Base-by-base conservation (phyloP, 2,888 invertebrate genomes). In the Heliothis peltigera region DNA sequence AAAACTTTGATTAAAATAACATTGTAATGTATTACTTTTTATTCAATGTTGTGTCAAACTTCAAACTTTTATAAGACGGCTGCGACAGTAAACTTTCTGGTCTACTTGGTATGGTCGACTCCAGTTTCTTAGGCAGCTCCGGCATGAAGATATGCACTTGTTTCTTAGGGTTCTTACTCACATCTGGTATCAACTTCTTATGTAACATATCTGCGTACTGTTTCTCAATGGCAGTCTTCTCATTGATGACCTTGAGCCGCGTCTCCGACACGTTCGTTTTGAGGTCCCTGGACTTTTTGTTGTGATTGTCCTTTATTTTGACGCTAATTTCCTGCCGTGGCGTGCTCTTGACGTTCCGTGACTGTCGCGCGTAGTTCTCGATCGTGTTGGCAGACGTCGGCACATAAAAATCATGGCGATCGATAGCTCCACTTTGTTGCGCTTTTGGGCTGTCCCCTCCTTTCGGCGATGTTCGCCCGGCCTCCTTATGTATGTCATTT, bases 91-190 rank as follows among this genome's bases (percentile, higher is more conserved):
- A 74, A 79, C 94, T 94, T 65, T 91, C 93, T 0, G 89, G 79
- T 64, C 88, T 83, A 66, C 91, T 92, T 0, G 90, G 85, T 0
- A 80, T 62, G 19, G 77, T 89, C 0, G 91, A 91, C 62, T 82
- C 84, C 62, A 94, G 94, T 81, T 96, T 96, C 58, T 96, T 95
- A 72, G 96, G 89, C 84, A 96, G 93, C 51, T 94, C 94, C 0
- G 97, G 97, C 95, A 97, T 96, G 82, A 97, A 97, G 68, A 97
- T 97, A 84, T 97, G 97, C 35, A 97, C 92, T 84, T 98, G 97
- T 73, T 96, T 95, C 81, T 96, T 96, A 7, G 91, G 83, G 56
- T 91, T 92, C 64, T 90, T 92, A 35, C 83, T 86, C 3, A 92
- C 82, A 66, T 95, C 91, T 0, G 94, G 94, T 67, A 94, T 91